Evolutionary conservation across 2,113 vertebrate species (phyloP).

Genomic region (Chlorodrepanis virens): DNA sequence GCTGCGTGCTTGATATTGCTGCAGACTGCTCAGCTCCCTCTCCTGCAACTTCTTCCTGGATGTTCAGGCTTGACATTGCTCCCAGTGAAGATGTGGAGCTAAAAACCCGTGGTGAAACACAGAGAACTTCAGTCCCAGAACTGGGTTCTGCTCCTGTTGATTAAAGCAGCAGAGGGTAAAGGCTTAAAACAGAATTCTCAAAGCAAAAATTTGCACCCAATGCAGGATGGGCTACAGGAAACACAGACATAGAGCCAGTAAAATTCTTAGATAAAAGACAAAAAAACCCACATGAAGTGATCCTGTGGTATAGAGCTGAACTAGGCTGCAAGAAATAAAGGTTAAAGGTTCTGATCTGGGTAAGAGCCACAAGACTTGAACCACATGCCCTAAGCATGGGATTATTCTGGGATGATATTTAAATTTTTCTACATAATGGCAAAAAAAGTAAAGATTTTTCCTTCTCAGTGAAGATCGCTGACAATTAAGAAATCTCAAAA

Average conservation of each 20-base stretch:
- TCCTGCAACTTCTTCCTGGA: not conserved
- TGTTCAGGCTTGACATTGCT: not conserved
- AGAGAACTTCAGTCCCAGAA: not conserved
- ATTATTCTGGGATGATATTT: not conserved
- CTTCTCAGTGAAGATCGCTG: fast-evolving
- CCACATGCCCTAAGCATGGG: not conserved
- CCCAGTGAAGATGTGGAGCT: not conserved
- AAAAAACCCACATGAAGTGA: not conserved
- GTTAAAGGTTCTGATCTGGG: not conserved
- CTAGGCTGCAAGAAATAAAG: not conserved
- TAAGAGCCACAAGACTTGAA: not conserved
- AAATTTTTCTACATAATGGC: not conserved
- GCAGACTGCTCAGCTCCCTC: not conserved
- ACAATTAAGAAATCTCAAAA: not conserved
- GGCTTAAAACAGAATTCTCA: not conserved
- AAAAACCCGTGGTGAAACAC: not conserved
- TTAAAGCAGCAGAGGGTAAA: not conserved
- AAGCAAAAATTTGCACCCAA: not conserved
- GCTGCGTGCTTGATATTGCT: not conserved
- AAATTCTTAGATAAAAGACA: not conserved
- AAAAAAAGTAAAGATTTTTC: not conserved
- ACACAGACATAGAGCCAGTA: not conserved
- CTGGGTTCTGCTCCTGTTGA: not conserved
- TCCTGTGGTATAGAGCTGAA: not conserved
- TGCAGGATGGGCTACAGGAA: not conserved